These are phyloP conservation scores for Sinopyrophorus schimmeli DNA, from an alignment of 2,888 invertebrate genomes.

Conservation along the genomic window DNA sequence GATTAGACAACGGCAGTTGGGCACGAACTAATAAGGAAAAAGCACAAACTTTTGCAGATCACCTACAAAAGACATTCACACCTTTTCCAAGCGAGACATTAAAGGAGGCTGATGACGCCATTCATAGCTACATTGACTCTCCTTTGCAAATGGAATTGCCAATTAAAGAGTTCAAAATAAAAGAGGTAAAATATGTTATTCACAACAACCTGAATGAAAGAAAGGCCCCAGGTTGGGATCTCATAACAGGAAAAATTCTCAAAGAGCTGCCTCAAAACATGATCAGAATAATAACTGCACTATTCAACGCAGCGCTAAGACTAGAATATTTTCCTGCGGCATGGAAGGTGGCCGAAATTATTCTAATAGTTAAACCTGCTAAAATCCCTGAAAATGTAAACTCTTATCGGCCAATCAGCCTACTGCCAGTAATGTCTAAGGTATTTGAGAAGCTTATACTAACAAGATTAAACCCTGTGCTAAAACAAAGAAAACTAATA, in stretches of 20 bases:
- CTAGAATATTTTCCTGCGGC: slow-evolving; percentile 21
- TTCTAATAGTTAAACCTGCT: slow-evolving; percentile 36
- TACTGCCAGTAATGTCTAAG: slow-evolving; percentile 35
- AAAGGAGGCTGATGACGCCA: slow-evolving; percentile 3
- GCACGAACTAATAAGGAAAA: no score
- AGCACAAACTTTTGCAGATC: no score
- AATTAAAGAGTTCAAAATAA: slow-evolving; percentile 8
- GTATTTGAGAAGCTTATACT: slow-evolving; percentile 36
- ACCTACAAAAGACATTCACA: no score
- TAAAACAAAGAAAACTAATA: slow-evolving; percentile 4
- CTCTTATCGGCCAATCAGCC: slow-evolving; percentile 35
- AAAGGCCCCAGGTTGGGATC: slow-evolving; percentile 11
- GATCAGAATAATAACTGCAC: background rate
- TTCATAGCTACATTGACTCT: background rate
- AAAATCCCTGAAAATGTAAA: slow-evolving; percentile 29
- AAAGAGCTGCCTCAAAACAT: slow-evolving; percentile 5
- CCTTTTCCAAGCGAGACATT: no score
- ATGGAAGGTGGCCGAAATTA: slow-evolving; percentile 35
- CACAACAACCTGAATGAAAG: slow-evolving; percentile 2
- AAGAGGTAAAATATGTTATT: slow-evolving; percentile 1
- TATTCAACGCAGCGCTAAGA: slow-evolving; percentile 1
- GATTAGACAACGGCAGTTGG: no score
- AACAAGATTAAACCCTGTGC: slow-evolving; percentile 13
- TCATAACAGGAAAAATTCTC: slow-evolving; percentile 6
- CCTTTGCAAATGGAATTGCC: no score